Conservation (phyloP, 2,888 invertebrate genomes). For the Megamerina dolium region DNA sequence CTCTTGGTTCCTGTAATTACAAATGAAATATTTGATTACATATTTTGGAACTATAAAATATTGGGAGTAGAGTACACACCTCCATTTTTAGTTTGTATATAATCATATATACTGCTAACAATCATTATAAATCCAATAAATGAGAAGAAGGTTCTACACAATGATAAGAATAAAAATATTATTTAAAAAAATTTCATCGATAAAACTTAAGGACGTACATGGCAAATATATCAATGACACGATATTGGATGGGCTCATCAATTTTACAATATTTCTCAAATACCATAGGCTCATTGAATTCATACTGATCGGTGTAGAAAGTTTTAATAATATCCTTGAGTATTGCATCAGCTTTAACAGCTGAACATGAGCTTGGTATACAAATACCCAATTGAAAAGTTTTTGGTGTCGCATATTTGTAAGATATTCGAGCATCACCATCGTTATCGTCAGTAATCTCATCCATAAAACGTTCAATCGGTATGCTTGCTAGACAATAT, state of each 20-base stretch:
- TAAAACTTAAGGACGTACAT: slow-evolving; percentile 34
- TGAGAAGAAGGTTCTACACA: slow-evolving; percentile 35
- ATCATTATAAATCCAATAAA: slow-evolving; percentile 36
- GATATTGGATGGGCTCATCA: slow-evolving; percentile 33
- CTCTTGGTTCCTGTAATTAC: slow-evolving; percentile 31
- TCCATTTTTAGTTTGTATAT: slow-evolving; percentile 33
- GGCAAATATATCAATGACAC: slow-evolving; percentile 40
- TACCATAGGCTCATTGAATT: slow-evolving; percentile 19
- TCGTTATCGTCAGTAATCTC: slow-evolving; percentile 28
- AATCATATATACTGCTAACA: slow-evolving; percentile 42
- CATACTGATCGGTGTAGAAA: slow-evolving; percentile 10
- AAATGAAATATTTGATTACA: no score
- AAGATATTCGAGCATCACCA: slow-evolving; percentile 28
- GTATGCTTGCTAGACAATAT: slow-evolving; percentile 45
- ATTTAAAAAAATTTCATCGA: neutral
- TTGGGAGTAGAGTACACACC: slow-evolving; percentile 19
- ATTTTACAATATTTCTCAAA: slow-evolving; percentile 33
- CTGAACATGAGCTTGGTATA: slow-evolving; percentile 42
- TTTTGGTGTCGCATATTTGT: slow-evolving; percentile 34
- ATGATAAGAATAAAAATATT: neutral
- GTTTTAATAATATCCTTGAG: slow-evolving; percentile 26
- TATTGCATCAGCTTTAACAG: slow-evolving; percentile 27
- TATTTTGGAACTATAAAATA: neutral
- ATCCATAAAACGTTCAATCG: slow-evolving; percentile 30
- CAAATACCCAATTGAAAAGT: slow-evolving; percentile 43